Conservation (phyloP, 1,140 invertebrate species). For the Wasmannia auropunctata region DNA sequence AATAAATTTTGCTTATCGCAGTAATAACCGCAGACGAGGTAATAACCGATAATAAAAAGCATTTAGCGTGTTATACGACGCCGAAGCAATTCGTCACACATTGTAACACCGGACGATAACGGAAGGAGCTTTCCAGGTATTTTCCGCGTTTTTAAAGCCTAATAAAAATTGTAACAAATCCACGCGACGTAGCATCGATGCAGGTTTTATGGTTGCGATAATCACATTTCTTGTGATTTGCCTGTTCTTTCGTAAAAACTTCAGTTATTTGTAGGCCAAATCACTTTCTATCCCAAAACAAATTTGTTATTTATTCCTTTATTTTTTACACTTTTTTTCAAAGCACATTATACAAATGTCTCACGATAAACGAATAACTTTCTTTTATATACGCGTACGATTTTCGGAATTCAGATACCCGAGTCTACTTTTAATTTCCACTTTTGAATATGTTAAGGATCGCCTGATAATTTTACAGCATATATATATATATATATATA, state of each 20-base stretch:
- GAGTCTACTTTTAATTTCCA: background rate
- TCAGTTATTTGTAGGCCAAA: background rate
- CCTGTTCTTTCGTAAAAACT: background rate
- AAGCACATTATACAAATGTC: too few species aligned
- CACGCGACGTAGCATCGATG: background rate
- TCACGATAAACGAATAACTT: background rate
- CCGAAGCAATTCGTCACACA: background rate
- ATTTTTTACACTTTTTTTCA: background rate
- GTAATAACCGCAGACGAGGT: background rate
- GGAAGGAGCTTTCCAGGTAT: background rate
- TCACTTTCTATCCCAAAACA: too few species aligned
- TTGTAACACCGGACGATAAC: background rate
- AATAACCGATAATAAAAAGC: conserved; percentile 31
- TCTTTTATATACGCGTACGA: background rate
- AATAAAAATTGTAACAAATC: background rate
- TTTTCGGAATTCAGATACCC: background rate
- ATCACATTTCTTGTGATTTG: background rate
- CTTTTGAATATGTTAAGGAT: background rate
- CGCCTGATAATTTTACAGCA: background rate
- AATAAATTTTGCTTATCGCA: background rate
- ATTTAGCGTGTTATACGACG: background rate
- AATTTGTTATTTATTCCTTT: background rate
- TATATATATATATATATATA: too few species aligned
- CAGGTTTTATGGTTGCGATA: background rate
- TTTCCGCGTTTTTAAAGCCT: background rate